Evolutionary conservation across 2,113 vertebrate genomes (phyloP).

Genomic region (Cisticola juncidis): DNA sequence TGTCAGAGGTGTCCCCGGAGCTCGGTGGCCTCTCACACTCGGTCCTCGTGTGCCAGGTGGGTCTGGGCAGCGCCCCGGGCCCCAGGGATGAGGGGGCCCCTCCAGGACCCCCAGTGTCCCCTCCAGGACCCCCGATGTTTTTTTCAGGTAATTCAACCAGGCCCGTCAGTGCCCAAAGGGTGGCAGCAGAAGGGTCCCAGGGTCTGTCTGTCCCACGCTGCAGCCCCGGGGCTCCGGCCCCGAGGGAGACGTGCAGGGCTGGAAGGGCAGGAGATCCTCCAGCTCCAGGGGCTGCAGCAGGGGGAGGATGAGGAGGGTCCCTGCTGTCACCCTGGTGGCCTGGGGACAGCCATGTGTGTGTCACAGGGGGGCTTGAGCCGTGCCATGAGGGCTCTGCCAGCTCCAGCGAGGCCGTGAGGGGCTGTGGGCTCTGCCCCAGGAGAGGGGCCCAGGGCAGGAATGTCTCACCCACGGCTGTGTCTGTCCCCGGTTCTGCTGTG

Average conservation of each 20-base stretch:
- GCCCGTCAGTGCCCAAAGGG: not conserved
- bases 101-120: accelerated
- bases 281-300: accelerated
- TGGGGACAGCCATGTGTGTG: accelerated
- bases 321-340: accelerated
- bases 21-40: not conserved
- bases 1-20: accelerated
- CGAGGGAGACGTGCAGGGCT: not conserved
- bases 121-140: no score
- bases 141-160: no score
- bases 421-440: not conserved
- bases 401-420: accelerated
- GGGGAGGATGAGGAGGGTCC: not conserved
- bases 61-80: accelerated
- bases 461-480: not conserved
- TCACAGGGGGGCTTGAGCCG: accelerated
- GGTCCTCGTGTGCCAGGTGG: accelerated
- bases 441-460: not conserved
- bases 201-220: not conserved
- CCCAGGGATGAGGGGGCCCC: accelerated
- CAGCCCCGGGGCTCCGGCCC: accelerated
- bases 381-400: accelerated
- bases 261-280: not conserved
- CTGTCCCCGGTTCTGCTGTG: no score
- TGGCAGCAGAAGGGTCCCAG: accelerated